Evolutionary conservation across 2,797 vertebrate species (phyloP), one percentile per base, ranked within the genome.

Genomic region (Prunella strophiata): DNA sequence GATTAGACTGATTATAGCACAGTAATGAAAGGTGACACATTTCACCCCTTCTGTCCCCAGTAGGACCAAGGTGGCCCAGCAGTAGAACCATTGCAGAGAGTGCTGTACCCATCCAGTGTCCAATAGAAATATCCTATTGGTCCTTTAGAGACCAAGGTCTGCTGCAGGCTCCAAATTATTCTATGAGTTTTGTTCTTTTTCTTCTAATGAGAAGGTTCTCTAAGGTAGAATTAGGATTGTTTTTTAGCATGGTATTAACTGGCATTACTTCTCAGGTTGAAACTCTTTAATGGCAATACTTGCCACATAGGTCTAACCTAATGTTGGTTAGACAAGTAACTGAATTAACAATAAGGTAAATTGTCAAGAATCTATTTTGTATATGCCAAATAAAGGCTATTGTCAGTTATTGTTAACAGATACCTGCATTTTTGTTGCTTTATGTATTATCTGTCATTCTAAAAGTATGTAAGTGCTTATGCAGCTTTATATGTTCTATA

Each of bases 41-140:
- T 29, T 59, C 50, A 27, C 6, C 18, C 12, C 4, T 80, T 74
- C 17, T 61, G 18, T 34, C 17, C 21, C 20, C 17, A 22, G 42
- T 54, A 67, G 57, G 34, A 25, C 22, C 23, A 21, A 42, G 54
- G 30, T 71, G 30, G 10, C 27, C 27, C 42, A 26, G 61, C 43
- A 73, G 45, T 19, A 72, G 34, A 62, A 65, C 8, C 13, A 30
- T 43, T 3, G 7, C 51, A 55, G 27, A 36, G 40, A 13, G 5
- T 15, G 42, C 42, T 67, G 17, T 27, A 38, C 18, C 13, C 29
- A 9, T 40, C 36, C 45, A 27, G 32, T 19, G 11, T 22, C 34
- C 34, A 19, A 10, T 0, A 63, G 47, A 71, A 77, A 55, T 26
- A 38, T 1, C 1, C 6, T 0, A 0, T 18, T 62, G 45, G 11